Base-by-base conservation (phyloP, 2,113 vertebrate species). In the Sinocyclocheilus anshuiensis region DNA sequence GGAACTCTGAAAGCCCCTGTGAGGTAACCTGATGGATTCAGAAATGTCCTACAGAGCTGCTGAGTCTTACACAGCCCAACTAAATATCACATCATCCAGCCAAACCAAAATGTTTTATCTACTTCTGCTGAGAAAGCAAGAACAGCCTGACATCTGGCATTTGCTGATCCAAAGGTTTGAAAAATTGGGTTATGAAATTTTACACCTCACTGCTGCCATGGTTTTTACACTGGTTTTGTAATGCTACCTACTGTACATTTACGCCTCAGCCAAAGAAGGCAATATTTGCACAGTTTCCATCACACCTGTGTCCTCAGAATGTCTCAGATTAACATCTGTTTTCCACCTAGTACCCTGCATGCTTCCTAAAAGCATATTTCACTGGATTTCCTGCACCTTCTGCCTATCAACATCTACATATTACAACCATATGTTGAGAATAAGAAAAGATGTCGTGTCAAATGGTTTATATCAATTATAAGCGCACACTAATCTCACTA, bases 391-490 rank as follows among this genome's bases (percentile, higher is more conserved):
- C 80, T 67, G 75, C 33, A 18, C 87, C 67, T 87, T 87, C 86
- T 83, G 79, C 86, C 82, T 83, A 80, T 89, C 81, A 90, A 83
- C 86, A 80, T 87, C 78, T 81, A 85, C 89, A 92, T 89, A 91
- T 89, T 89, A 90, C 50, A 42, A 72, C 91, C 92, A 92, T 86
- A 90, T 93, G 93, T 91, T 90, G 88, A 88, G 80, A 67, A 63
- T 67, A 48, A 84, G 18, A 33, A 81, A 57, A 86, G 83, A 85
- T 18, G 20, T 83, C 79, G 50, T 74, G 76, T 88, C 92, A 92
- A 93, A 93, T 90, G 91, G 89, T 91, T 90, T 89, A 89, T 83
- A 91, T 94, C 84, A 91, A 91, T 92, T 93, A 92, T 89, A 90
- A 77, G 15, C 20, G 26, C 72, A 85, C 78, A 85, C 87, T 76